Evolutionary conservation across 2,797 vertebrate species (phyloP).

Genomic region (Ctenosaura bakeri): DNA sequence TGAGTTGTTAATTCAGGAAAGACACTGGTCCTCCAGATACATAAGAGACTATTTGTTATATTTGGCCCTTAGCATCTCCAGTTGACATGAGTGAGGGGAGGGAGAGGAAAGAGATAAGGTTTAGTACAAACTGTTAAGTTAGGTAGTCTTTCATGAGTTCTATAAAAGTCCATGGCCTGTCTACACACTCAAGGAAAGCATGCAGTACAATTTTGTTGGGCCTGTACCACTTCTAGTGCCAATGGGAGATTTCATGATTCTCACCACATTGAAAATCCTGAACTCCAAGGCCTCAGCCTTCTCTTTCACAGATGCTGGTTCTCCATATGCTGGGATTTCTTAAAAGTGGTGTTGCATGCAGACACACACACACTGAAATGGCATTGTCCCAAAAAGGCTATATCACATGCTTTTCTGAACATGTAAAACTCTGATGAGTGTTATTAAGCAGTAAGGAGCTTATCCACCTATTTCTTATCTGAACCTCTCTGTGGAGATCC

Average conservation of each 20-base stretch:
- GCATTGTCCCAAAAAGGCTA: not conserved
- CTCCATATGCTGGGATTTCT: not conserved
- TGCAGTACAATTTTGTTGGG: too few species aligned
- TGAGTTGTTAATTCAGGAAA: not conserved
- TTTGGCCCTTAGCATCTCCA: not conserved
- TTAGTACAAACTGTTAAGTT: not conserved
- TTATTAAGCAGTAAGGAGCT: not conserved
- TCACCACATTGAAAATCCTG: not conserved
- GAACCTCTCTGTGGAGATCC: not conserved
- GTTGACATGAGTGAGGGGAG: not conserved
- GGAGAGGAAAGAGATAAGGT: not conserved
- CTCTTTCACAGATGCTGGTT: not conserved
- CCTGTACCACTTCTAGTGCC: not conserved
- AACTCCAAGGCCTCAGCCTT: not conserved
- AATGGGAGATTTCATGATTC: not conserved
- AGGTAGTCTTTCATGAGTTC: not conserved
- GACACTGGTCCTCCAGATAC: not conserved
- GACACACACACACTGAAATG: slow-evolving; percentile 4
- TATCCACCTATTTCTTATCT: not conserved
- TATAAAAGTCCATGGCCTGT: not conserved
- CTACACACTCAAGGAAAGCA: not conserved
- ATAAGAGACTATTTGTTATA: not conserved
- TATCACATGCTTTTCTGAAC: not conserved
- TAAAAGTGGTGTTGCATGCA: not conserved
- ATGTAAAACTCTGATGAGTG: not conserved